A percentile compares a stretch with the other conserved stretches of the same genome.
Evolutionary conservation across 2,888 invertebrate species (phyloP).

Genomic region (Penaeus monodon): DNA sequence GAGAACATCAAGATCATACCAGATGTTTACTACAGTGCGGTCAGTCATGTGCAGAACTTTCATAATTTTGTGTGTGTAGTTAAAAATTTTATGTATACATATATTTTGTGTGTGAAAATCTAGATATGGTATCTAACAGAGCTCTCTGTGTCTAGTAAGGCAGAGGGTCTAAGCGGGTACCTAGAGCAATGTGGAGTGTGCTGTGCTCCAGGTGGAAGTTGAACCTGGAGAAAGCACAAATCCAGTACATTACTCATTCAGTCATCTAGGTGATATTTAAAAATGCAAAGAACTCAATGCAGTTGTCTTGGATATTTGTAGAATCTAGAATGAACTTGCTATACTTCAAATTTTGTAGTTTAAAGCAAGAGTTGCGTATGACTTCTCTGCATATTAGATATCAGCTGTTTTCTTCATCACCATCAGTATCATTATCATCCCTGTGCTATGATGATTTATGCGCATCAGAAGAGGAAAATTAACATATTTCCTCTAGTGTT

Average conservation of each 20-base stretch:
- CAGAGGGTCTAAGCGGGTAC: slow-evolving; percentile 52
- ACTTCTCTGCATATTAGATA: no score
- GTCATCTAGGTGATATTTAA: background rate
- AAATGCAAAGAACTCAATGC: no score
- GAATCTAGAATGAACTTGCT: no score
- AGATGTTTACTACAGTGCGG: slow-evolving; percentile 76
- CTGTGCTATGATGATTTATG: slow-evolving; percentile 38
- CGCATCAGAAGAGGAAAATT: slow-evolving; percentile 21
- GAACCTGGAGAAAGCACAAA: background rate
- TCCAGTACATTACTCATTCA: slow-evolving; percentile 4
- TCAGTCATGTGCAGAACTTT: slow-evolving; percentile 69
- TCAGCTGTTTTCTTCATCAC: background rate
- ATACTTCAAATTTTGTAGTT: no score
- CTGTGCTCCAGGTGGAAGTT: background rate
- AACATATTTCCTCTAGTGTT: slow-evolving; percentile 14
- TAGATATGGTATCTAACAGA: slow-evolving; percentile 46
- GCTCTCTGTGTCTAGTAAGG: slow-evolving; percentile 29
- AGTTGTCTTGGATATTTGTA: no score
- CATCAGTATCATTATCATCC: background rate
- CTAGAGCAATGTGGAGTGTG: slow-evolving; percentile 36
- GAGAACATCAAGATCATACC: slow-evolving; percentile 74
- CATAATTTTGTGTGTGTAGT: background rate
- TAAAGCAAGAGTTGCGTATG: no score
- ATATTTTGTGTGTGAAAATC: background rate
- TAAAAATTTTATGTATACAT: background rate